phyloP scores from a whole-genome alignment of 2,797 vertebrate species.

The Distichodus sexfasciatus region DNA sequence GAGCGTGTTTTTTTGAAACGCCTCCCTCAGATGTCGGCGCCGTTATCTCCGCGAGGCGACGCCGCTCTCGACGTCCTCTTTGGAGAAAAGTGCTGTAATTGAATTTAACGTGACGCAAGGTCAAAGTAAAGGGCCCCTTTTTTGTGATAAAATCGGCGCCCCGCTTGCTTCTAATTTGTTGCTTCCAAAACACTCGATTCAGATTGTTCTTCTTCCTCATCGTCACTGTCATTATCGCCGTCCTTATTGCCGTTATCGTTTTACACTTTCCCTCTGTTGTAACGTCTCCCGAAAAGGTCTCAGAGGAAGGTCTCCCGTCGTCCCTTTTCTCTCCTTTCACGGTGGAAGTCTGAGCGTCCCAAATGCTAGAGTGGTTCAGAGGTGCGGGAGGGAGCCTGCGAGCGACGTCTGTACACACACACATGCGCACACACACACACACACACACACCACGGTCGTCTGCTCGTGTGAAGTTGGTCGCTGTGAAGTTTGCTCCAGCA shows the following conservation, averaged over 20 bases:
- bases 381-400: slow-evolving; percentile 4
- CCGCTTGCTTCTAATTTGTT: slow-evolving; percentile 43
- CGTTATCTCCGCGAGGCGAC: slow-evolving; percentile 34
- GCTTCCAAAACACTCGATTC: slow-evolving; percentile 37
- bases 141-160: slow-evolving; percentile 39
- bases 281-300: slow-evolving; percentile 32
- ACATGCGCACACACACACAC: background rate
- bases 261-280: slow-evolving; percentile 1
- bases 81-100: slow-evolving; percentile 43
- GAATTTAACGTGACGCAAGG: slow-evolving; percentile 44
- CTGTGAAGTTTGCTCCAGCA: slow-evolving; percentile 22
- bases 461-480: slow-evolving; percentile 19
- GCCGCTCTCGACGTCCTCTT: slow-evolving; percentile 42
- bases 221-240: no score
- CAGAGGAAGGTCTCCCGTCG: background rate
- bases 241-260: no score
- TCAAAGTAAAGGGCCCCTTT: slow-evolving; percentile 44
- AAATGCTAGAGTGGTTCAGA: slow-evolving; percentile 16
- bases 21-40: slow-evolving; percentile 39
- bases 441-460: background rate
- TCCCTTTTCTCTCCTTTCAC: background rate
- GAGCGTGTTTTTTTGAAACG: slow-evolving; percentile 46
- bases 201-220: background rate
- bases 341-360: background rate
- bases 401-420: slow-evolving; percentile 2